phyloP scores from a whole-genome alignment of 2,113 vertebrate genomes.

The Semnornis frantzii region DNA sequence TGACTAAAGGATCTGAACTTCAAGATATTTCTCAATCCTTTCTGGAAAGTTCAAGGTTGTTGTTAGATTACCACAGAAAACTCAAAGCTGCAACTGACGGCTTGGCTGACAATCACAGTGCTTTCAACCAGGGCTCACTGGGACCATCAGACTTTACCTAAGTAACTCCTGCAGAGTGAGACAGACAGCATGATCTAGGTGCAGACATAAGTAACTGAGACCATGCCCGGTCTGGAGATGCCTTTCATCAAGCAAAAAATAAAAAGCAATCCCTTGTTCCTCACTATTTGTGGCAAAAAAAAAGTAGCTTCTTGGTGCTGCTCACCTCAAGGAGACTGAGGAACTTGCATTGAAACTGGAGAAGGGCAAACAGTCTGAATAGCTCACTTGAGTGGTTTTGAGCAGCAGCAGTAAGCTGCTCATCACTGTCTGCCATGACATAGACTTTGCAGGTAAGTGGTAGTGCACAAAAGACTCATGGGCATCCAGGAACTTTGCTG shows the following conservation, averaged over 20 bases:
- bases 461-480: background rate
- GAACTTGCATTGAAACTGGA: background rate
- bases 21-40: slow-evolving; percentile 47
- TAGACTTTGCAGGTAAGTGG: background rate
- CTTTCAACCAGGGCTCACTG: background rate
- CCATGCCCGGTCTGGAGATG: background rate
- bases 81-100: background rate
- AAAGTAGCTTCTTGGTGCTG: background rate
- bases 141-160: background rate
- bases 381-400: background rate
- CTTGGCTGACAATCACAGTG: background rate
- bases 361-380: background rate
- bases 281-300: background rate
- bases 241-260: background rate
- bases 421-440: background rate
- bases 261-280: background rate
- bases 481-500: background rate
- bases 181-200: background rate
- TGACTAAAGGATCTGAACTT: slow-evolving; percentile 55
- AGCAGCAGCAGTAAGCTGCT: background rate
- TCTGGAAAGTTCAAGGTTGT: slow-evolving; percentile 46
- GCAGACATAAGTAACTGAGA: background rate
- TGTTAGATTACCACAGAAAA: slow-evolving; percentile 27
- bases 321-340: background rate
- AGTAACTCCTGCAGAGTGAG: background rate